Conservation (phyloP, 2,888 invertebrate genomes). For the Stenichneumon culpator region DNA sequence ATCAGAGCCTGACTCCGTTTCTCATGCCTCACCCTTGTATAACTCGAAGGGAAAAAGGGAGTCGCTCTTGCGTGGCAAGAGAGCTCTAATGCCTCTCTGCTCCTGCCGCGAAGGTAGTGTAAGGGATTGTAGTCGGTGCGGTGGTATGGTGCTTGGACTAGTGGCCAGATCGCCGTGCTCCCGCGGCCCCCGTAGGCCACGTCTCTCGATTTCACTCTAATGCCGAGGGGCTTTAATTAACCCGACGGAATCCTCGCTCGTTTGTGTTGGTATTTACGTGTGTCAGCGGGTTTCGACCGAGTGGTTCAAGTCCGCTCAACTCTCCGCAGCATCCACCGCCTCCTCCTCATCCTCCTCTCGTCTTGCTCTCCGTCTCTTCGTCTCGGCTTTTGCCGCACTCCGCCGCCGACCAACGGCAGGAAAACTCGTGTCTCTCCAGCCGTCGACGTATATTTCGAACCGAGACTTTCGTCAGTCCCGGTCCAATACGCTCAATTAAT, state of each 20-base stretch:
- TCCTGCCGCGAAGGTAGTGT: constrained; percentile 19
- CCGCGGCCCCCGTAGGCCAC: constrained; percentile 52
- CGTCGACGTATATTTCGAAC: constrained; percentile 3
- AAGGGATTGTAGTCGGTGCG: constrained; percentile 36
- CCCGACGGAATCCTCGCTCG: constrained; percentile 76
- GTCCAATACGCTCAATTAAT: constrained; percentile 37
- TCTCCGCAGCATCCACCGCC: constrained; percentile 9
- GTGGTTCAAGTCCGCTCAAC: constrained; percentile 49
- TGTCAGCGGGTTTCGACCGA: constrained; percentile 77
- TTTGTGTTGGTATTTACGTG: constrained; percentile 78
- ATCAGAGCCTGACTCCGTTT: constrained; percentile 54
- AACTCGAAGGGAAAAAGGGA: constrained; percentile 49
- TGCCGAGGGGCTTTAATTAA: constrained; percentile 79
- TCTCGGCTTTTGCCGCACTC: constrained; percentile 24
- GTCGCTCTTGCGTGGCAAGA: constrained; percentile 40
- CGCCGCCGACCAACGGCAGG: constrained; percentile 52
- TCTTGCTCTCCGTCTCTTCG: constrained; percentile 57
- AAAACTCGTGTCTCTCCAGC: constrained; percentile 69
- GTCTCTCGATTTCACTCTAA: constrained; percentile 78
- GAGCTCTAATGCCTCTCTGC: constrained; percentile 18
- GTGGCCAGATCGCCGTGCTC: constrained; percentile 55
- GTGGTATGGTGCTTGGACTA: constrained; percentile 52
- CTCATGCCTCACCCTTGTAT: constrained; percentile 59
- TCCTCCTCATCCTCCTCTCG: constrained; percentile 25
- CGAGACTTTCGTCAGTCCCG: background rate